Base-by-base conservation (phyloP, 2,888 invertebrate species). In the Lasius platythorax region DNA sequence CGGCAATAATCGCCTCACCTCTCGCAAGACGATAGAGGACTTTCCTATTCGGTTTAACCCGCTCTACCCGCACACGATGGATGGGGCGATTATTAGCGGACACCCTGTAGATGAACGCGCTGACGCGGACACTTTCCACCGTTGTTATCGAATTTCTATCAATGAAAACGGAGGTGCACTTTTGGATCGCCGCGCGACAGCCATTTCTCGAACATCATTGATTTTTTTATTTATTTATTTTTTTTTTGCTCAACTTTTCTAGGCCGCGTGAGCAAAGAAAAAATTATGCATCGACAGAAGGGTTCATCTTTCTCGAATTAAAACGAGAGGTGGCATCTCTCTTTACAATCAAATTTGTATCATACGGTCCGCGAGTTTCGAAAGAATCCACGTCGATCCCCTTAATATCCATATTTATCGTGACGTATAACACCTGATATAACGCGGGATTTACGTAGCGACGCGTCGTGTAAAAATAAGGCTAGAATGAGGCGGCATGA, bases 101-200 rank as follows among this genome's bases (percentile, higher is more conserved):
- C 23, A 23, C 23, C 23, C 23, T 23, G 23, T 23, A 23, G 23
- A 23, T 23, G 23, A 23, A 23, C 64, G 50, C 78, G 75, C 85
- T 74, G 78, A 89, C 87, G 87, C 88, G 87, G 89, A 89, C 88
- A 87, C 88, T 90, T 88, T 86, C 81, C 87, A 87, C 73, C 75
- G 83, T 78, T 67, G 70, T 61, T 73, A 74, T 72, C 81, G 37
- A 63, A 76, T 91, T 89, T 88, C 90, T 88, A 89, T 82, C 87
- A 91, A 85, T 68, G 40, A 23, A 70, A 50, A 46, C 40, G 72
- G 50, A 30, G 68, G 46, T 15, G 70, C 50, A n/a, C 53, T 53
- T 68, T 30, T n/a, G 23, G 67, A 46, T 40, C 12, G 63, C 37
- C 61, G 46, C 37, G 63, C 63, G 53, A 76, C 28, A 75, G 37